Conservation (phyloP, 2,888 invertebrate genomes). For the Creontiades dilutus region DNA sequence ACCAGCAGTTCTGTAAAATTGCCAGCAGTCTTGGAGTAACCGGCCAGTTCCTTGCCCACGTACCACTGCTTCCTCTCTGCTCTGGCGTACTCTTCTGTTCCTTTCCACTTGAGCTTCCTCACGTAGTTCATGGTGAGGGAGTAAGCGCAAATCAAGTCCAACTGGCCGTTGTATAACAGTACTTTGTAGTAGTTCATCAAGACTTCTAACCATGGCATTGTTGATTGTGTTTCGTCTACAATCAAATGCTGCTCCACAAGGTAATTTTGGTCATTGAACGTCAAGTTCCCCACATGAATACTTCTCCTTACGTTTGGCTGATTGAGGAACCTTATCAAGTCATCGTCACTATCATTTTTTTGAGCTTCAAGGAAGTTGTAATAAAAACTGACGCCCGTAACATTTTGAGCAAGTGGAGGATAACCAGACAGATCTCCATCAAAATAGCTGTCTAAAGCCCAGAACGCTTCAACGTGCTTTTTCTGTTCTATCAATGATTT, state of each 20-base stretch:
- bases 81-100: constrained; percentile 83
- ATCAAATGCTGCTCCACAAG: constrained; percentile 85
- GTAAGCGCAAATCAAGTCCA: constrained; percentile 95
- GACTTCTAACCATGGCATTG: constrained; percentile 86
- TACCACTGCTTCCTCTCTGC: constrained; percentile 86
- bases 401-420: constrained; percentile 82
- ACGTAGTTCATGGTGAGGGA: constrained; percentile 91
- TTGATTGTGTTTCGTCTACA: constrained; percentile 89
- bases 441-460: constrained; percentile 85
- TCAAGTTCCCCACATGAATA: constrained; percentile 74
- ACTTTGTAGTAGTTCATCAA: constrained; percentile 84
- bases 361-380: constrained; percentile 84
- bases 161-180: constrained; percentile 92
- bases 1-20: constrained; percentile 85
- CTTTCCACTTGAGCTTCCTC: constrained; percentile 85
- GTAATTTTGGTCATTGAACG: constrained; percentile 66
- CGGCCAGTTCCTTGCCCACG: constrained; percentile 83
- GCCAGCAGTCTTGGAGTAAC: constrained; percentile 86
- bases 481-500: constrained; percentile 82
- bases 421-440: constrained; percentile 78
- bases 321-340: constrained; percentile 75
- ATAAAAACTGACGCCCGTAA: constrained; percentile 87
- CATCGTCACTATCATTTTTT: constrained; percentile 77
- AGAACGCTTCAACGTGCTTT: constrained; percentile 83
- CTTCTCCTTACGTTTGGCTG: constrained; percentile 67